phyloP scores from a whole-genome alignment of 1,140 invertebrate species.

The Platyura marginata region DNA sequence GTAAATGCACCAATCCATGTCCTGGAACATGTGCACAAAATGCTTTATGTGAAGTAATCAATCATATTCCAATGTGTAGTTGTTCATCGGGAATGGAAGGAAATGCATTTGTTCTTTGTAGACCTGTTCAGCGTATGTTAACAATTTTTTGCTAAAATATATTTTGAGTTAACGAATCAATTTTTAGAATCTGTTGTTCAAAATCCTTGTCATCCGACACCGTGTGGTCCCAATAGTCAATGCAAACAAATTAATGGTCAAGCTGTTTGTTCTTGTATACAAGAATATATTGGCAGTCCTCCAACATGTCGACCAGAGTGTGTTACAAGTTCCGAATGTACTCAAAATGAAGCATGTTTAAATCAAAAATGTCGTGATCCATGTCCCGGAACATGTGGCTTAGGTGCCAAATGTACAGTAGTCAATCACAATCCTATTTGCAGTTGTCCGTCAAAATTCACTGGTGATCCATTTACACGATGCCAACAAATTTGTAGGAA shows the following conservation, averaged over 20 bases:
- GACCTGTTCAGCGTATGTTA: too few species aligned
- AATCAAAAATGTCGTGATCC: constrained; percentile 60
- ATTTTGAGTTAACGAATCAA: too few species aligned
- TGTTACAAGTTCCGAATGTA: constrained; percentile 58
- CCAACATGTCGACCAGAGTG: constrained; percentile 63
- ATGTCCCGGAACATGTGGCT: constrained; percentile 57
- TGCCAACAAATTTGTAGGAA: constrained; percentile 25
- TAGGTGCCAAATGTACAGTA: constrained; percentile 50
- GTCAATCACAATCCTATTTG: constrained; percentile 73
- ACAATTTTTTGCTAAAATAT: too few species aligned
- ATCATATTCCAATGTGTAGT: constrained; percentile 56
- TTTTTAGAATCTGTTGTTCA: too few species aligned
- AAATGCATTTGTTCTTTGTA: constrained; percentile 37
- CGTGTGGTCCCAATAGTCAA: constrained; percentile 63
- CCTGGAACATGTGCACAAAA: constrained; percentile 50
- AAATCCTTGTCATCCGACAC: constrained; percentile 59
- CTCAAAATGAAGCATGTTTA: constrained; percentile 50
- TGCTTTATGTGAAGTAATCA: constrained; percentile 53
- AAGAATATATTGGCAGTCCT: constrained; percentile 54
- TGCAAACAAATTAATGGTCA: constrained; percentile 47
- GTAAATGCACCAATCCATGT: constrained; percentile 48
- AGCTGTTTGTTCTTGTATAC: constrained; percentile 59
- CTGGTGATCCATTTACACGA: constrained; percentile 59
- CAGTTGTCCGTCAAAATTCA: constrained; percentile 55
- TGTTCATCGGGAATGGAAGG: constrained; percentile 58